Conservation (phyloP, 2,113 vertebrate species). For the Hymenochirus boettgeri region DNA sequence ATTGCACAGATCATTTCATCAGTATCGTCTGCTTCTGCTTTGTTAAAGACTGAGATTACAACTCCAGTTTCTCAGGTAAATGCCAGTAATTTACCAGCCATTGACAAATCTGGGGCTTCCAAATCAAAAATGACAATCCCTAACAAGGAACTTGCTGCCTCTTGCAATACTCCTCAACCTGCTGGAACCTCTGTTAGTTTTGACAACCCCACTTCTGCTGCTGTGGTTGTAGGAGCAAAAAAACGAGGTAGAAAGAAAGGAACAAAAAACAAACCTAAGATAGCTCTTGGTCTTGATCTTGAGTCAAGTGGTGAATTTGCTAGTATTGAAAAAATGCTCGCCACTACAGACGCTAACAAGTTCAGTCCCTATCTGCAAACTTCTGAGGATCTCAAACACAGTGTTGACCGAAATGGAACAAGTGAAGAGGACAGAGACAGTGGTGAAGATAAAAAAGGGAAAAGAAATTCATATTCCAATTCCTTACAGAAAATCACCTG, state of each 20-base stretch:
- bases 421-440: slow-evolving; percentile 67
- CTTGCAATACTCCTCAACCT: slow-evolving; percentile 40
- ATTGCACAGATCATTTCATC: slow-evolving; percentile 98
- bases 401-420: slow-evolving; percentile 54
- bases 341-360: slow-evolving; percentile 90
- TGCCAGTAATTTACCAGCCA: slow-evolving; percentile 22
- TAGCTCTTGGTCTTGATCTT: slow-evolving; percentile 66
- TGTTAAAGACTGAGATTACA: slow-evolving; percentile 73
- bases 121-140: slow-evolving; percentile 49
- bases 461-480: slow-evolving; percentile 87
- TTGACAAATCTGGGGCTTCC: slow-evolving; percentile 52
- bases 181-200: slow-evolving; percentile 43
- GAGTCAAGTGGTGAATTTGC: slow-evolving; percentile 97
- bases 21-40: slow-evolving; percentile 80
- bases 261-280: slow-evolving; percentile 53
- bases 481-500: slow-evolving; percentile 89
- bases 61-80: slow-evolving; percentile 40
- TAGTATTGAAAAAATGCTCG: slow-evolving; percentile 95
- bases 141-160: slow-evolving; percentile 35
- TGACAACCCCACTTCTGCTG: slow-evolving; percentile 47
- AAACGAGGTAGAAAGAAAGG: slow-evolving; percentile 69
- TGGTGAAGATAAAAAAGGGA: slow-evolving; percentile 71
- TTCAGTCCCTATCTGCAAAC: slow-evolving; percentile 88
- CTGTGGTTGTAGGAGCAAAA: slow-evolving; percentile 46
- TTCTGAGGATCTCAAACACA: slow-evolving; percentile 48